Base-by-base conservation (phyloP, 2,797 vertebrate species). In the Picus viridis region DNA sequence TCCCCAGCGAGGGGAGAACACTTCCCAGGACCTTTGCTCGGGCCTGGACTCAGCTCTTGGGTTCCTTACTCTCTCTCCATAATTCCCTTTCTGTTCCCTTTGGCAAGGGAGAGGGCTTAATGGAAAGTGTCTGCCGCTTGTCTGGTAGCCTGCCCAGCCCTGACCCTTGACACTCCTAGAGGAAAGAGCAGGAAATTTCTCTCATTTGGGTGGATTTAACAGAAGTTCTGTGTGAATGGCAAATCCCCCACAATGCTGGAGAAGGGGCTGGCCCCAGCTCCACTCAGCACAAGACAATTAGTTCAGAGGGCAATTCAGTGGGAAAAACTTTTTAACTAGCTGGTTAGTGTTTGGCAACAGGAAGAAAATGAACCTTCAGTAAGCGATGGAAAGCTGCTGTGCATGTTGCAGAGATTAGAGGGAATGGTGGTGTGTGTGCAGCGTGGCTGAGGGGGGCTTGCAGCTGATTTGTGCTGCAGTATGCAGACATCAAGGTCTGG, bases 231-330 rank as follows among this genome's bases (percentile, higher is more conserved):
- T 2, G 0, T 27, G 6, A 86, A 41, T 32, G 34, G 83, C 89
- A 53, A 20, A 16, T n/a, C 65, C 27, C 54, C 34, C 0, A 0
- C 17, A 36, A 3, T 2, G 0, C 27, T 63, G 63, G 24, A 56
- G 91, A 83, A 70, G 22, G 51, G 75, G 9, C 34, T 30, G 3
- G 45, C 92, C 72, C 67, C 22, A 41, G 59, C 43, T 62, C 70
- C 16, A 15, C 43, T 49, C 54, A 16, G 30, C 49, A n/a, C 6
- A 26, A 71, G 83, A 83, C 10, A 57, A 83, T 69, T 32, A 67
- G 16, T 39, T 58, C 4, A 6, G 2, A 77, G 62, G 39, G 80
- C 86, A 90, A 63, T 63, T 36, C 32, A n/a, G 3, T 4, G 24
- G 22, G 39, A 65, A 8, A 0, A 30, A 2, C 19, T 34, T 34